phyloP scores from a whole-genome alignment of 2,113 vertebrate species.

The Hydropotes inermis region DNA sequence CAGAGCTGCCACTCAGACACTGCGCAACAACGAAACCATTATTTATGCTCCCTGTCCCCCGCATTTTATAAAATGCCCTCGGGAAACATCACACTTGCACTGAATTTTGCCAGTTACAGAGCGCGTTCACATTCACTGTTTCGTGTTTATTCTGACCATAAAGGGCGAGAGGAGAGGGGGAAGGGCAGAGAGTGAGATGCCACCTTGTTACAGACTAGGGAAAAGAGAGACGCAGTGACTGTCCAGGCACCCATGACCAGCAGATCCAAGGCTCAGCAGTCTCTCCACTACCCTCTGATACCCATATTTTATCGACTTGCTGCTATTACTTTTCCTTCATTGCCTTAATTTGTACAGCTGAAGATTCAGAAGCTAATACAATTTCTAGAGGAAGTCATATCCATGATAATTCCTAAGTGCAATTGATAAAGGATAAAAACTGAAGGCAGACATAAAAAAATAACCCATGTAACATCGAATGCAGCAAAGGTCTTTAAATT shows the following conservation, averaged over 20 bases:
- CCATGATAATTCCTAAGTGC: background rate
- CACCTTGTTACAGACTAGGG: background rate
- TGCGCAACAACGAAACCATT: background rate
- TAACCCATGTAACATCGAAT: background rate
- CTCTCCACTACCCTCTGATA: rapidly evolving
- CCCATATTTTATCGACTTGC: rapidly evolving
- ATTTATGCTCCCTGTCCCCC: background rate
- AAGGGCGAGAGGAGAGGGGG: rapidly evolving
- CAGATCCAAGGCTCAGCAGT: rapidly evolving
- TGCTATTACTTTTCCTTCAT: background rate
- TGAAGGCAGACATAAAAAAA: background rate
- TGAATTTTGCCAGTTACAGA: background rate
- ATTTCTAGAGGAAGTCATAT: background rate
- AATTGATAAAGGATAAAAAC: background rate
- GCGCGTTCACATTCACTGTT: background rate
- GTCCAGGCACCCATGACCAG: background rate
- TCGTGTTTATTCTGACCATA: background rate
- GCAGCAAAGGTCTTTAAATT: background rate
- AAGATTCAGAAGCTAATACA: background rate
- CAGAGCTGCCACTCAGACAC: background rate
- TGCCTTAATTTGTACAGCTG: background rate
- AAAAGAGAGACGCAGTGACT: rapidly evolving
- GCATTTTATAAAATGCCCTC: background rate
- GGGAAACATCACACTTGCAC: rapidly evolving
- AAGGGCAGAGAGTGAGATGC: rapidly evolving